Evolutionary conservation across 1,140 invertebrate genomes (phyloP).

Genomic region (Scaptodrosophila lebanonensis): DNA sequence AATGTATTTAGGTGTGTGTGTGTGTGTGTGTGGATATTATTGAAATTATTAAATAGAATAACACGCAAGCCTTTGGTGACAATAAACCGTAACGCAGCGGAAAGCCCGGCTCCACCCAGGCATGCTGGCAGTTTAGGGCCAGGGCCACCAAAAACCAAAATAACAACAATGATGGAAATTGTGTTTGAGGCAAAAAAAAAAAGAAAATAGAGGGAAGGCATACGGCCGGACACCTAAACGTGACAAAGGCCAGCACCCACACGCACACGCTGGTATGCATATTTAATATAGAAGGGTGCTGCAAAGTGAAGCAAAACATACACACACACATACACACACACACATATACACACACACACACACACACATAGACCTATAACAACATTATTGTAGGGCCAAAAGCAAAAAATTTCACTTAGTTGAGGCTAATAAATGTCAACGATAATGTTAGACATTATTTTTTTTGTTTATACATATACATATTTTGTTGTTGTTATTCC

Average conservation of each 20-base stretch:
- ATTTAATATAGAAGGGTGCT: no score
- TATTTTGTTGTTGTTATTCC: constrained; percentile 27
- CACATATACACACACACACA: constrained; percentile 1
- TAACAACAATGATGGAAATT: constrained; percentile 48
- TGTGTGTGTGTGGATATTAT: constrained; percentile 53
- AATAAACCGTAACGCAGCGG: constrained; percentile 21
- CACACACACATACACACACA: not conserved
- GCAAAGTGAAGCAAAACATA: no score
- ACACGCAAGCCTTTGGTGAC: constrained; percentile 52
- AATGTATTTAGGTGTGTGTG: constrained; percentile 4
- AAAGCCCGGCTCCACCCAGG: no score
- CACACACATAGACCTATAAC: constrained; percentile 18
- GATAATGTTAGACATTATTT: constrained; percentile 69
- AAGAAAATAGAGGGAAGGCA: no score
- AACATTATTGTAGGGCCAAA: constrained; percentile 37
- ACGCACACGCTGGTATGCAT: constrained; percentile 7
- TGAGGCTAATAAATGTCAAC: constrained; percentile 68
- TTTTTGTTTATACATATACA: constrained; percentile 12
- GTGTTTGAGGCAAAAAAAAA: no score
- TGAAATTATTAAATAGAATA: constrained; percentile 64
- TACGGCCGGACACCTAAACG: constrained; percentile 29
- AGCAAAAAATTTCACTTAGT: constrained; percentile 62
- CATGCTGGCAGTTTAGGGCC: no score
- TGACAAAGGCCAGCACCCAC: constrained; percentile 55
- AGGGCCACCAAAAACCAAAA: constrained; percentile 17